Percentiles rank a stretch among this genome's conserved stretches.
Evolutionary conservation across 2,797 vertebrate species (phyloP).

Genomic region (Aplochiton taeniatus): DNA sequence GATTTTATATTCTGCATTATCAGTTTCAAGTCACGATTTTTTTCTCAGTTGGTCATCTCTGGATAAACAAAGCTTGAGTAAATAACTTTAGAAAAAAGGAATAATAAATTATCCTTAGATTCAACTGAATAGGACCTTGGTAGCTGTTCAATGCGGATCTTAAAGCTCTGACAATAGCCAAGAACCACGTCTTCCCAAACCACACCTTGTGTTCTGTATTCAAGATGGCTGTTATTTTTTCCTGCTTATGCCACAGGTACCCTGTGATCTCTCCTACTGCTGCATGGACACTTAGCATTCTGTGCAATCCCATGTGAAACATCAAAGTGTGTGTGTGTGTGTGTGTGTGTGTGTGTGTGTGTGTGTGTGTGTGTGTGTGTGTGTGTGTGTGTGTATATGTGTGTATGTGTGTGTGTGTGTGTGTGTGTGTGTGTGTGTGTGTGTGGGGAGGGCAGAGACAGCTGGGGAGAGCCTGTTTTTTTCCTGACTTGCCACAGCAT

Average conservation of each 20-base stretch:
- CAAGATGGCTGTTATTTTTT: conserved; percentile 27
- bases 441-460: conserved; percentile 45
- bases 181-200: too few species aligned
- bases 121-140: too few species aligned
- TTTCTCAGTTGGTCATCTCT: too few species aligned
- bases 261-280: conserved; percentile 25
- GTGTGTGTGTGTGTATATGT: background rate
- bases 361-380: conserved; percentile 1
- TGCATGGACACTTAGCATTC: conserved; percentile 63
- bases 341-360: conserved; percentile 3
- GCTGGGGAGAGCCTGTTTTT: conserved; percentile 62
- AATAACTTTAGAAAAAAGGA: too few species aligned
- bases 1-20: too few species aligned
- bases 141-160: too few species aligned
- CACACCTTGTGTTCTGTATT: too few species aligned
- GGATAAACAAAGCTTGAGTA: too few species aligned
- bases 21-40: too few species aligned
- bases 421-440: conserved; percentile 1
- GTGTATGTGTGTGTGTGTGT: background rate
- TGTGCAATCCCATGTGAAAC: conserved; percentile 54
- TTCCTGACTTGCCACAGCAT: conserved; percentile 47
- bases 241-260: conserved; percentile 48
- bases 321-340: conserved; percentile 64
- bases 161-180: too few species aligned
- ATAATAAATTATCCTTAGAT: too few species aligned